A percentile compares a stretch with the other conserved stretches of the same genome.
Evolutionary conservation across 2,113 vertebrate species (phyloP).

Genomic region (Nyctereutes procyonoides): DNA sequence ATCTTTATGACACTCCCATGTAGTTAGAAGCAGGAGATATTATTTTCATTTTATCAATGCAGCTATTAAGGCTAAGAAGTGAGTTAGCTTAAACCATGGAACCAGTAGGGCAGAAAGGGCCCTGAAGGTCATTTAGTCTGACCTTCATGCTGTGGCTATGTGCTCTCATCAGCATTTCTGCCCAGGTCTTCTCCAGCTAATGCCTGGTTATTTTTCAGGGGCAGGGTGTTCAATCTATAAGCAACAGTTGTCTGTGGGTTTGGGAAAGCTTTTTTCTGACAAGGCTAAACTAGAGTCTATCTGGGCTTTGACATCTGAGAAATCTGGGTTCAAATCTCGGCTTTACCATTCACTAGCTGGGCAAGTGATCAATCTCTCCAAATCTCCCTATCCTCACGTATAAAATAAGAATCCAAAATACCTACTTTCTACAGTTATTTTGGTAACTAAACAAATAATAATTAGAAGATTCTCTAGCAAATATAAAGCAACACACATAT

Average conservation of each 20-base stretch:
- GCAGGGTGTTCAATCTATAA: not conserved
- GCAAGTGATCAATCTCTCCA: not conserved
- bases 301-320: not conserved
- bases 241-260: not conserved
- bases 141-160: not conserved
- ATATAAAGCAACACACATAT: not conserved
- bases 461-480: not conserved
- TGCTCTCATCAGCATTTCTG: not conserved
- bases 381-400: not conserved
- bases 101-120: not conserved
- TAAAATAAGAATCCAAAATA: not conserved
- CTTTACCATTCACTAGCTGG: not conserved
- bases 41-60: constrained; percentile 19
- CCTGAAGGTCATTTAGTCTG: not conserved
- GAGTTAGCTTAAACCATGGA: not conserved
- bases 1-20: constrained; percentile 18
- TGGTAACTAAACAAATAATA: not conserved
- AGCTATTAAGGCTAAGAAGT: not conserved
- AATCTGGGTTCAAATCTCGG: not conserved
- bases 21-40: not conserved
- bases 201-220: not conserved
- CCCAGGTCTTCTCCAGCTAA: not conserved
- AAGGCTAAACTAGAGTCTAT: not conserved
- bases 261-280: not conserved
- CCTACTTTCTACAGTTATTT: not conserved